Evolutionary conservation across 2,113 vertebrate species (phyloP).

Genomic region (Perca flavescens): DNA sequence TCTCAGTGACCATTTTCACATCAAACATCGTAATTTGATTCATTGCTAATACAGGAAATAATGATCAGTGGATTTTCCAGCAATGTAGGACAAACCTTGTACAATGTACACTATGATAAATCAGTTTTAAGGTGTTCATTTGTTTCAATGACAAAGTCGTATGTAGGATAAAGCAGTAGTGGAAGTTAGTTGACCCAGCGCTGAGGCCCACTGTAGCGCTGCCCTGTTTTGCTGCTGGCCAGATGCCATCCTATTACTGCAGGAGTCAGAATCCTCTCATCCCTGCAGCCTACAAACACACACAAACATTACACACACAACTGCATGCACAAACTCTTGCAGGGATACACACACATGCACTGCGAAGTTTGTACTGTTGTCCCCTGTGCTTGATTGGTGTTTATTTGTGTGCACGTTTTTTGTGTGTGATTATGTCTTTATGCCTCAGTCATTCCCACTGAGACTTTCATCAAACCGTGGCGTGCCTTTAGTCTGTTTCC

Average conservation of each 20-base stretch:
- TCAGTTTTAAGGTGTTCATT: background rate
- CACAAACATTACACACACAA: background rate
- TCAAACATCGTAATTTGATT: background rate
- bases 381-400: background rate
- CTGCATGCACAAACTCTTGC: background rate
- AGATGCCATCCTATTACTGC: slow-evolving; percentile 63
- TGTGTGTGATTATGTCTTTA: background rate
- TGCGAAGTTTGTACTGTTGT: slow-evolving; percentile 2
- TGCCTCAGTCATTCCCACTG: slow-evolving; percentile 17
- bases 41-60: background rate
- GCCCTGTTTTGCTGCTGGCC: slow-evolving; percentile 52
- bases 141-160: background rate
- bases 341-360: slow-evolving; percentile 7
- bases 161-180: background rate
- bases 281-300: slow-evolving; percentile 13
- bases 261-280: slow-evolving; percentile 64
- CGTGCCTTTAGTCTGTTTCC: slow-evolving; percentile 1
- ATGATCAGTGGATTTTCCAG: background rate
- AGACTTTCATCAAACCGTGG: slow-evolving; percentile 5
- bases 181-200: slow-evolving; percentile 29
- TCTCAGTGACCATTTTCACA: background rate
- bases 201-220: slow-evolving; percentile 25
- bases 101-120: background rate
- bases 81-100: background rate
- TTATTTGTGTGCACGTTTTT: background rate